Percentiles rank a stretch among this genome's conserved stretches.
These are phyloP conservation scores for Cossypha dichroa DNA, from an alignment of 2,797 vertebrate species.

Conservation along the genomic window DNA sequence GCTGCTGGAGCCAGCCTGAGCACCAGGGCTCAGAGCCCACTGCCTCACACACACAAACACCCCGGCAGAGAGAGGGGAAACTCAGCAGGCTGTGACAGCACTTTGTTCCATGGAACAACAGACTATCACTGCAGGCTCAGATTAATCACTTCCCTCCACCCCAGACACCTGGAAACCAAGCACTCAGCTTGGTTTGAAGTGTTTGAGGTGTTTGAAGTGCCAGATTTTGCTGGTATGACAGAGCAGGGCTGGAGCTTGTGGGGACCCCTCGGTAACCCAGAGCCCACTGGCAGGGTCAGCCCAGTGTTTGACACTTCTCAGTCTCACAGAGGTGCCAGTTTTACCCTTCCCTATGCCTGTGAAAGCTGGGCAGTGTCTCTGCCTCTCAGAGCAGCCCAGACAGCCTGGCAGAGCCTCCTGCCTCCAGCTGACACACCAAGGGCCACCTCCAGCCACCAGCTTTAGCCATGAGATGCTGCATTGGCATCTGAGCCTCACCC, in stretches of 20 bases:
- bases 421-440: background rate
- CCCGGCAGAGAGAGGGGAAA: background rate
- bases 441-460: background rate
- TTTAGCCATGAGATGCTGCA: accelerated
- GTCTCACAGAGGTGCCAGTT: background rate
- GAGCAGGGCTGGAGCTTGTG: background rate
- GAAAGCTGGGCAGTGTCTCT: background rate
- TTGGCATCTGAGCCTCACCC: background rate
- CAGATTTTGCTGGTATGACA: accelerated
- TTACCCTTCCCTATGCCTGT: background rate
- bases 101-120: slow-evolving; percentile 64
- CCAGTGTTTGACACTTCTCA: background rate
- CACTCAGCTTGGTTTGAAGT: background rate
- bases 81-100: background rate
- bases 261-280: background rate
- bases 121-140: slow-evolving; percentile 10
- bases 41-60: background rate
- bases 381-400: background rate
- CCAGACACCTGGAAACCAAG: slow-evolving; percentile 29
- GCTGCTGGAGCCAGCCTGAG: background rate
- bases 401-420: background rate
- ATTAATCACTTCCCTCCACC: slow-evolving; percentile 58
- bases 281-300: background rate
- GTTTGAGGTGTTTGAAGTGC: background rate
- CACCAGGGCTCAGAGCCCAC: background rate